Base-by-base conservation (phyloP, 2,888 invertebrate genomes). In the Lepidocyrtoides sp. region DNA sequence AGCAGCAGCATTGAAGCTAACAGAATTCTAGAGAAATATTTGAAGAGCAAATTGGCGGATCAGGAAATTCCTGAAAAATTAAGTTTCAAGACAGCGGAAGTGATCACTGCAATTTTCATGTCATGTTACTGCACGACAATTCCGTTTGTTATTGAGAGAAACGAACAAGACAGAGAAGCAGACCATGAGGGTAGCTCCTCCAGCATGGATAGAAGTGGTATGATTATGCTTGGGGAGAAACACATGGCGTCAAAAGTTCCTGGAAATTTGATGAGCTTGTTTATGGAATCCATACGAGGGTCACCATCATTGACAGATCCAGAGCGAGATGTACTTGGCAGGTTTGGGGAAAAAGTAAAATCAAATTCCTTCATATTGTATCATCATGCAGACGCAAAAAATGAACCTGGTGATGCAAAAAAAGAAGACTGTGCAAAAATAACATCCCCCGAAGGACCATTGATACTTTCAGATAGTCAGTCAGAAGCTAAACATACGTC, bases 291-390 rank as follows among this genome's bases (percentile, higher is more conserved):
- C 7, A 57, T 91, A 5, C 84, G 54, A 48, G 69, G 79, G 5
- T 41, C 72, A 0, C 69, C 91, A 17, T 23, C 41, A 14, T 36
- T 41, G 12, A 29, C 12, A 3, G 51, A 66, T 2, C 44, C 72
- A 7, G 91, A 83, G 17, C 54, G 77, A 20, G 88, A 83, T 29
- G 66, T 60, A 10, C 51, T 91, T 17, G 41, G 17, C 3, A 57
- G 60, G 41, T 91, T 89, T 79, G 91, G 91, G 10, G 86, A 91
- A 36, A 86, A 63, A 51, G 41, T 82, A 26, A 82, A 60, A 4
- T 0, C 82, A 23, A 48, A 12, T 44, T 26, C 44, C 0, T 7
- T 75, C 10, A 48, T 75, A 2, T 14, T 44, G 12, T 23, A 75
- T 75, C 36, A 32, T 69, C 36, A 29, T 36, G 0, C 23, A 41